Evolutionary conservation across 2,888 invertebrate species (phyloP), one percentile per base, ranked within the genome.

Genomic region (Cantharis lateralis): DNA sequence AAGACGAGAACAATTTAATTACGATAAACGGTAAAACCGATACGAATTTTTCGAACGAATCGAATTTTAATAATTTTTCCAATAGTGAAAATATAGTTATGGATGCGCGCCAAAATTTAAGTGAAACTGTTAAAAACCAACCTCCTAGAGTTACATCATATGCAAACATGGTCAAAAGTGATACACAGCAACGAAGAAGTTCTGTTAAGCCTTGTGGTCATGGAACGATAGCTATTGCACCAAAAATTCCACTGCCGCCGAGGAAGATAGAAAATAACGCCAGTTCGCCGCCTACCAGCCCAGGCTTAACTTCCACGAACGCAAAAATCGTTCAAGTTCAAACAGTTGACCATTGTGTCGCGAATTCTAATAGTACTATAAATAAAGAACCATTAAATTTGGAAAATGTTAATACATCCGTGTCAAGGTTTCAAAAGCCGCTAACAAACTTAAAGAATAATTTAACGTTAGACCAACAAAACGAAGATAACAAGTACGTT

Each of bases 201-300:
- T 74, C 75, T 71, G 88, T 88, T 4, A 88, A 87, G 78, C 88
- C 88, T 1, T 88, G 88, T 78, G 88, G 88, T 15, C 88, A 88
- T 77, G 88, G 88, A 15, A 88, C 88, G 10, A 82, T 86, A 7
- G 88, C 87, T 4, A 85, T 88, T 66, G 76, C 85, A 28, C 87
- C 88, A 2, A 82, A 85, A 80, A 82, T 86, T 18, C 86, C 83
- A 10, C 68, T 84, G 26, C 70, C 82, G 20, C 61, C 79, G 24
- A 77, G 77, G 32, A 78, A 74, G n/a, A 83, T 82, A 62, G 82
- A 84, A 62, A 82, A 83, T 11, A 82, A 82, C 13, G 70, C 74
- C 20, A 72, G 71, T 68, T 85, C 87, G 13, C 87, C 48, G n/a
- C 48, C 48, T n/a, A 48, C 7, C n/a, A 48, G 48, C n/a, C 48